Evolutionary conservation across 2,113 vertebrate species (phyloP).

Genomic region (Sula dactylatra): DNA sequence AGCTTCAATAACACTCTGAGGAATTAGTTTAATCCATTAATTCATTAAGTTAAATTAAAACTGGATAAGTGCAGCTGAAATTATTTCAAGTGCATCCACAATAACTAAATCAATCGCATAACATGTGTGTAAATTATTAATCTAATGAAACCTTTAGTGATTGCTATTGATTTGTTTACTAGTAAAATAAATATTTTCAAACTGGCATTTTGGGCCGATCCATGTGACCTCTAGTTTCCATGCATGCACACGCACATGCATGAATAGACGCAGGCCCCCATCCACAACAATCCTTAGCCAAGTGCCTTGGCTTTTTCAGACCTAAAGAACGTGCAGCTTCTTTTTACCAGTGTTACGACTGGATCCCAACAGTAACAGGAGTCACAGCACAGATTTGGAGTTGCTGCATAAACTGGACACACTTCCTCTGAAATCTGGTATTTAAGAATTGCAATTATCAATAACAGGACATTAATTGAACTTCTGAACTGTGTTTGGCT

Average conservation of each 20-base stretch:
- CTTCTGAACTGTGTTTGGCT: not conserved
- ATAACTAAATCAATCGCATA: not conserved
- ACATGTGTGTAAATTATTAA: not conserved
- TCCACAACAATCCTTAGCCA: not conserved
- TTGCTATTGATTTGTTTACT: constrained; percentile 9
- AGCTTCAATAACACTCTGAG: not conserved
- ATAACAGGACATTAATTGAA: not conserved
- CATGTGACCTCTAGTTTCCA: not conserved
- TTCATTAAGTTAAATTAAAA: constrained; percentile 29
- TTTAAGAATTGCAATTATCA: not conserved
- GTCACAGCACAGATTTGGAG: not conserved
- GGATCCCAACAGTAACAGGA: not conserved
- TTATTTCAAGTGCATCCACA: not conserved
- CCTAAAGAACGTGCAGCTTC: not conserved
- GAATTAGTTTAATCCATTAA: not conserved
- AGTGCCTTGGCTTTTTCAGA: not conserved
- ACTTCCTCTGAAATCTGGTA: not conserved
- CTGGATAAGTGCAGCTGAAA: not conserved
- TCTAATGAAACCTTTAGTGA: not conserved
- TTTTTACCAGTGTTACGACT: not conserved
- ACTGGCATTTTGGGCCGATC: not conserved
- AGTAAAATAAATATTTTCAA: not conserved
- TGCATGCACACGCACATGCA: too few species aligned
- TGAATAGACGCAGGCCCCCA: not conserved
- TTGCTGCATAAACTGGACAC: not conserved